These are phyloP conservation scores for Drosophila hamatofila DNA, from an alignment of 2,888 invertebrate species.

Conservation along the genomic window DNA sequence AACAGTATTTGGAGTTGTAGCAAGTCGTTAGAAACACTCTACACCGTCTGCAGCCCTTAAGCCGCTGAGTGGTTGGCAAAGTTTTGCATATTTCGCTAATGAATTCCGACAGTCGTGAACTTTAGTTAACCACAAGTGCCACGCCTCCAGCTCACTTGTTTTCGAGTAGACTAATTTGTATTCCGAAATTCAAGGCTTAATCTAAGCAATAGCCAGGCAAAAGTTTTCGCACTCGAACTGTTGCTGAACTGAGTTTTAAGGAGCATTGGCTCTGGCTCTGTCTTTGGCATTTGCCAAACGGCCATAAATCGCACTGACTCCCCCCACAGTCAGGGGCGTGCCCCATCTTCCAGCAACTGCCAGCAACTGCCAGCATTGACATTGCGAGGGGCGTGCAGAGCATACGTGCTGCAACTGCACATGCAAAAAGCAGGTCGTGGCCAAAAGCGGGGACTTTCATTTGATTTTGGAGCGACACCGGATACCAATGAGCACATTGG, in stretches of 20 bases:
- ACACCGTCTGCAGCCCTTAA: background rate
- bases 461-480: conserved; percentile 80
- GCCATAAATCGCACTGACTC: conserved; percentile 63
- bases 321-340: conserved; percentile 54
- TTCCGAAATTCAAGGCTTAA: conserved; percentile 19
- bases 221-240: conserved; percentile 34
- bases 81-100: conserved; percentile 38
- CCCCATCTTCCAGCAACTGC: conserved; percentile 41
- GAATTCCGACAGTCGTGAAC: conserved; percentile 30
- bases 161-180: conserved; percentile 27
- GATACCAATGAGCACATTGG: conserved; percentile 55
- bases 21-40: conserved; percentile 9
- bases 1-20: background rate
- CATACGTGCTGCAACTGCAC: conserved; percentile 63
- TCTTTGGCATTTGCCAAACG: conserved; percentile 61
- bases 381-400: conserved; percentile 25
- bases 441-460: conserved; percentile 71
- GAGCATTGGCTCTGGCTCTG: conserved; percentile 21
- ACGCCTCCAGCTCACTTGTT: background rate
- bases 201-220: conserved; percentile 17
- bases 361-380: conserved; percentile 61
- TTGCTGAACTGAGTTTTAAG: background rate
- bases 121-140: conserved; percentile 21
- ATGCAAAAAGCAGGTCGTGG: conserved; percentile 73
- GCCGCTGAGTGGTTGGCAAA: conserved; percentile 8